A percentile compares a stretch with the other conserved stretches of the same genome.
Evolutionary conservation across 1,140 invertebrate species (phyloP).

Genomic region (Penaeus indicus): DNA sequence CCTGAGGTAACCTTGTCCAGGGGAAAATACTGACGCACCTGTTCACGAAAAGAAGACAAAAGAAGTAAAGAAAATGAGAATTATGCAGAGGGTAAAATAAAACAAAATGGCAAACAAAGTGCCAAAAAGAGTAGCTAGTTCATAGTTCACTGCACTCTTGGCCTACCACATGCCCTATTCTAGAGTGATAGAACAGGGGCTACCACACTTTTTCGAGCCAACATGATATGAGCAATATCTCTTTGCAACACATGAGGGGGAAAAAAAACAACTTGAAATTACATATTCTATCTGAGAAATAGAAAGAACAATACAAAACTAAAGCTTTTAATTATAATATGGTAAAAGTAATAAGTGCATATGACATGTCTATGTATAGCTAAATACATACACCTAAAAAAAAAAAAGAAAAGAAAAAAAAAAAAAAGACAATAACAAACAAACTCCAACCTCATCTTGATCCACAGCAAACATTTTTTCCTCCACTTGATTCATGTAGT

Average conservation of each 20-base stretch:
- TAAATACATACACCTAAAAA: neutral
- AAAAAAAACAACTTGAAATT: too few species aligned
- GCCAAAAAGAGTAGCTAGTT: too few species aligned
- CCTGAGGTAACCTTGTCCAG: constrained; percentile 73
- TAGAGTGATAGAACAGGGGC: too few species aligned
- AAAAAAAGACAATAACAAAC: neutral
- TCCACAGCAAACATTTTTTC: constrained; percentile 74
- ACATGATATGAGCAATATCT: too few species aligned
- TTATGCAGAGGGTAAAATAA: neutral
- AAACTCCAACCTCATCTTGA: constrained; percentile 71
- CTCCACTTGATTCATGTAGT: constrained; percentile 73
- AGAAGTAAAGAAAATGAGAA: too few species aligned
- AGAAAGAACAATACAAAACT: neutral
- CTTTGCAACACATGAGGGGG: too few species aligned
- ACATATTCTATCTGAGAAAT: too few species aligned
- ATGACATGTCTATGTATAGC: neutral
- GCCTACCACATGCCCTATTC: too few species aligned
- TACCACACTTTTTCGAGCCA: too few species aligned
- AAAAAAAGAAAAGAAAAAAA: neutral
- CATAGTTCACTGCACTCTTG: too few species aligned
- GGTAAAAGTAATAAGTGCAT: neutral
- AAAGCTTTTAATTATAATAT: neutral
- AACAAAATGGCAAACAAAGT: too few species aligned
- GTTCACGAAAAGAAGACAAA: neutral
- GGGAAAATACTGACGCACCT: constrained; percentile 73